Evolutionary conservation across 2,113 vertebrate species (phyloP).

Genomic region (Ranitomeya variabilis): DNA sequence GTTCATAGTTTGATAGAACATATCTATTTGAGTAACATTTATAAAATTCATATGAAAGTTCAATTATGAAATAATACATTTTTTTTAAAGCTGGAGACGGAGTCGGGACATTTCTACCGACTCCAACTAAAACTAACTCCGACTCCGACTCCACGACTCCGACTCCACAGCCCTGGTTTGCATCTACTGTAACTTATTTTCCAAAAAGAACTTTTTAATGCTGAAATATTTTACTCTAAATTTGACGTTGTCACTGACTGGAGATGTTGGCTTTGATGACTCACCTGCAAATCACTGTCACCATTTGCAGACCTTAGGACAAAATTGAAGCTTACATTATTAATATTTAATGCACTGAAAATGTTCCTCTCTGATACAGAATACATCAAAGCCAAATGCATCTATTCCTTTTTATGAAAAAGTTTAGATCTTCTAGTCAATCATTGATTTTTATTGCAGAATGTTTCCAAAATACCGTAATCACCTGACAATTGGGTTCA

Average conservation of each 20-base stretch:
- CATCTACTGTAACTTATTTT: background rate
- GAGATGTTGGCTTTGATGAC: background rate
- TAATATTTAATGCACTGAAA: slow-evolving; percentile 37
- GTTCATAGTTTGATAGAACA: no score
- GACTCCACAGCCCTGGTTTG: no score
- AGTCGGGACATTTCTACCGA: no score
- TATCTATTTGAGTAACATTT: no score
- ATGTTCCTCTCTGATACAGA: slow-evolving; percentile 10
- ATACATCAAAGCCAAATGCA: slow-evolving; percentile 6
- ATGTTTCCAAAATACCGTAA: slow-evolving; percentile 13
- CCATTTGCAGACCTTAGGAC: slow-evolving; percentile 3
- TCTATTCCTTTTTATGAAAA: slow-evolving; percentile 8
- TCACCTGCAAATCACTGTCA: slow-evolving; percentile 10
- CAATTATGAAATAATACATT: no score
- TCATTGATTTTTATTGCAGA: slow-evolving; percentile 20
- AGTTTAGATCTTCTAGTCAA: slow-evolving; percentile 6
- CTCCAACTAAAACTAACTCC: no score
- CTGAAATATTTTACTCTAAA: background rate
- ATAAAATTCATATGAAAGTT: no score
- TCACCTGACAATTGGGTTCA: slow-evolving; percentile 12
- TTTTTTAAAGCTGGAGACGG: no score
- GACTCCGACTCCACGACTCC: no score
- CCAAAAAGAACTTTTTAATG: background rate
- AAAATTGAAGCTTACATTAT: slow-evolving; percentile 14
- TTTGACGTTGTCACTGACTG: slow-evolving; percentile 22